These are phyloP conservation scores for Pseudococcus viburni DNA, from an alignment of 2,888 invertebrate species.

Conservation along the genomic window DNA sequence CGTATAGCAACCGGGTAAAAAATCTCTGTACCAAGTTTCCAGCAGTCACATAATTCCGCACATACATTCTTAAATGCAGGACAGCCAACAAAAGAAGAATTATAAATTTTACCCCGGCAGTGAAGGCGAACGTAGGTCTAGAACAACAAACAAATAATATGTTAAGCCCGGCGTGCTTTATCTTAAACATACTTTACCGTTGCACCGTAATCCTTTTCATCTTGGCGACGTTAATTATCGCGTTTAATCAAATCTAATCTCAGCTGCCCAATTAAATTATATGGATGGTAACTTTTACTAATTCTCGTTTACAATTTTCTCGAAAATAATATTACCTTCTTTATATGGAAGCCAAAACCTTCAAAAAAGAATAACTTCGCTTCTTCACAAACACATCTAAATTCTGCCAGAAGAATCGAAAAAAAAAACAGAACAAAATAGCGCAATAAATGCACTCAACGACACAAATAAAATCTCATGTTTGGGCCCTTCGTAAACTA, in stretches of 20 bases:
- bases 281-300: conserved; percentile 43
- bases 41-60: conserved; percentile 31
- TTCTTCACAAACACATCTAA: background rate
- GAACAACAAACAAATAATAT: conserved; percentile 55
- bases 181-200: conserved; percentile 56
- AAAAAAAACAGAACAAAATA: background rate
- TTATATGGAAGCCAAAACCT: background rate
- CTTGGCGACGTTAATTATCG: conserved; percentile 58
- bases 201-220: conserved; percentile 53
- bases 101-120: conserved; percentile 31
- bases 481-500: conserved; percentile 47
- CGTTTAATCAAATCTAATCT: conserved; percentile 58
- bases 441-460: conserved; percentile 18
- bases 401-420: background rate
- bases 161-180: conserved; percentile 54
- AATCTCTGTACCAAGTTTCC: background rate
- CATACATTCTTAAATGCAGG: conserved; percentile 42
- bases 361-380: background rate
- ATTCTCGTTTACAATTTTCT: conserved; percentile 29
- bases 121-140: conserved; percentile 26
- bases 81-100: conserved; percentile 50
- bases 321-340: conserved; percentile 9
- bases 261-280: conserved; percentile 38
- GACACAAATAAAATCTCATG: conserved; percentile 28
- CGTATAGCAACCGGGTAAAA: conserved; percentile 11